phyloP scores from a whole-genome alignment of 1,140 invertebrate species.

The Wiebesia pumilae region DNA sequence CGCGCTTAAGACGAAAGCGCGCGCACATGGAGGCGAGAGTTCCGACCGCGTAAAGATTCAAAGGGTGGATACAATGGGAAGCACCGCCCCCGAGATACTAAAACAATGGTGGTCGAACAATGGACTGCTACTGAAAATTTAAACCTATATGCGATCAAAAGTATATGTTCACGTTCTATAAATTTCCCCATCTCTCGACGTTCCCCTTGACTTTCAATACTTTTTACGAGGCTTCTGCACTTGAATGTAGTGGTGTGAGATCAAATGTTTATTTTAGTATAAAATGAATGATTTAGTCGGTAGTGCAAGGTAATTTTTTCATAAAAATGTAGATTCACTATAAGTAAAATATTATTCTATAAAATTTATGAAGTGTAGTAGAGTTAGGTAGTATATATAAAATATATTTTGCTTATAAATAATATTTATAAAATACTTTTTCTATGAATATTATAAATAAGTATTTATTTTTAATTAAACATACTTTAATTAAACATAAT shows the following conservation, averaged over 20 bases:
- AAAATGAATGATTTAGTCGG: too few species aligned
- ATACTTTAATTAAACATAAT: too few species aligned
- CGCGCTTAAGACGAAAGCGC: neutral
- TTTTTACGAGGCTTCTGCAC: neutral
- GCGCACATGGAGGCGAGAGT: constrained; percentile 64
- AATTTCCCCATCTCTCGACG: neutral
- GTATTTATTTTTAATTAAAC: too few species aligned
- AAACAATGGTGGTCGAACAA: constrained; percentile 73
- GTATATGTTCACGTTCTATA: neutral
- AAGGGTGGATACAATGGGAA: constrained; percentile 75
- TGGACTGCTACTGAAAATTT: constrained; percentile 66
- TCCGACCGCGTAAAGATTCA: constrained; percentile 68
- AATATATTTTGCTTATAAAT: too few species aligned
- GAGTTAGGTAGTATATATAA: too few species aligned
- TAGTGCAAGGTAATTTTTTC: too few species aligned
- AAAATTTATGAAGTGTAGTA: too few species aligned
- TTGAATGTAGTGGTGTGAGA: neutral
- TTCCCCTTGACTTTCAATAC: neutral
- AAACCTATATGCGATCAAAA: constrained; percentile 64
- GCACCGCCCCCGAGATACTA: constrained; percentile 73
- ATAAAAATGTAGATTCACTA: too few species aligned
- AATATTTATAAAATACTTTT: too few species aligned
- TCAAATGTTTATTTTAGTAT: neutral
- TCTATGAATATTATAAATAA: too few species aligned
- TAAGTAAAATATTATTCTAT: too few species aligned